These are phyloP conservation scores for Linnaemya tessellans DNA, from an alignment of 2,888 invertebrate genomes.

Conservation along the genomic window DNA sequence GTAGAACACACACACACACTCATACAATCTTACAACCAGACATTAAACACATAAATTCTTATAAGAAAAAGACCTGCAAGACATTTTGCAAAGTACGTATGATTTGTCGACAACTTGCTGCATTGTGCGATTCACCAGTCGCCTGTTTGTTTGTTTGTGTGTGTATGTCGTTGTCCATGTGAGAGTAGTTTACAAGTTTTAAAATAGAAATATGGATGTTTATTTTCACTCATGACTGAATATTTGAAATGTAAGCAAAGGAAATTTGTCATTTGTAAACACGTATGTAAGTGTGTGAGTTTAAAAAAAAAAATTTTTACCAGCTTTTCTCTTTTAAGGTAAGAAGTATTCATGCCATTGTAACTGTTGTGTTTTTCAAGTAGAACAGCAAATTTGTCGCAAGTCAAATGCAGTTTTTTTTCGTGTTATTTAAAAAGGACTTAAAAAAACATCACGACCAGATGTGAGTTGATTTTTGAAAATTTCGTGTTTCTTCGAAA, in stretches of 20 bases:
- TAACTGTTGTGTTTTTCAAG: conserved; percentile 58
- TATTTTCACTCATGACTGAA: conserved; percentile 71
- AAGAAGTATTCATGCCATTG: conserved; percentile 37
- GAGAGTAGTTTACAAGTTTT: conserved; percentile 28
- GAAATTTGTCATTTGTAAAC: conserved; percentile 71
- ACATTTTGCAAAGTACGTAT: conserved; percentile 66
- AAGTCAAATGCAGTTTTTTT: conserved; percentile 69
- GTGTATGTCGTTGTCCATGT: conserved; percentile 42
- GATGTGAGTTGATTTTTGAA: conserved; percentile 71
- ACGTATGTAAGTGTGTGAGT: conserved; percentile 37
- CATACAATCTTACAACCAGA: neutral
- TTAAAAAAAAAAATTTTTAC: conserved; percentile 45
- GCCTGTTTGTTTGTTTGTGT: neutral
- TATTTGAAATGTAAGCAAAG: conserved; percentile 71
- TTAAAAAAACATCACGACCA: conserved; percentile 62
- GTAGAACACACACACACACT: conserved; percentile 17
- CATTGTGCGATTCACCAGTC: conserved; percentile 42
- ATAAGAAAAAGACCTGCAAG: conserved; percentile 49
- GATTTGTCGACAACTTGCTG: conserved; percentile 73
- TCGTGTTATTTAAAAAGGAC: conserved; percentile 58
- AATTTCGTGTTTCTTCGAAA: conserved; percentile 52
- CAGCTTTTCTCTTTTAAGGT: conserved; percentile 53
- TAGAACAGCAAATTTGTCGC: conserved; percentile 67
- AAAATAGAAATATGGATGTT: conserved; percentile 54
- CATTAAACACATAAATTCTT: conserved; percentile 8